Percentiles rank a stretch among this genome's conserved stretches.
phyloP scores from a whole-genome alignment of 2,797 vertebrate species.

The Chaetophractus vellerosus region DNA sequence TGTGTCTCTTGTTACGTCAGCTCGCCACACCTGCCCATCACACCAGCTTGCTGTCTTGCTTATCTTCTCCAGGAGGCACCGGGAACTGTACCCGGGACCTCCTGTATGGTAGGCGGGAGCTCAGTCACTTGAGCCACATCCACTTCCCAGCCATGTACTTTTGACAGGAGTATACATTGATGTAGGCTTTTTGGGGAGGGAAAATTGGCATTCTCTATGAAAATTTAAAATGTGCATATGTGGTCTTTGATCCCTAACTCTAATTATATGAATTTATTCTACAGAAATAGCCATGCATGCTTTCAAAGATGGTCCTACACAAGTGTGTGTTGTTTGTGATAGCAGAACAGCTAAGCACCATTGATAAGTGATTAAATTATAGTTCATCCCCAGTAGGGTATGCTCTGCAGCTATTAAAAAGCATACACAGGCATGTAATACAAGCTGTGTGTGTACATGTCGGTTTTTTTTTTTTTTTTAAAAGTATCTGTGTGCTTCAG shows the following conservation, averaged over 20 bases:
- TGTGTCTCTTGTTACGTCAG: too few relatives aligned
- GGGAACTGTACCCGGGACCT: too few relatives aligned
- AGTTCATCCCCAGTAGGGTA: neutral
- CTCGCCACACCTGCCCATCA: too few relatives aligned
- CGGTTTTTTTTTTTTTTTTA: neutral
- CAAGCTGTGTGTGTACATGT: too few relatives aligned
- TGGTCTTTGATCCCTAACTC: neutral
- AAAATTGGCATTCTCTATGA: neutral
- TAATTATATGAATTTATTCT: neutral
- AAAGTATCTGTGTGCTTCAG: neutral
- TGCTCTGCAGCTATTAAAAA: neutral
- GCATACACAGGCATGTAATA: fast-evolving
- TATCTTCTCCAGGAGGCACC: too few relatives aligned
- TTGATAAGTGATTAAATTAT: neutral
- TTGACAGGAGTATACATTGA: neutral
- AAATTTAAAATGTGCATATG: neutral
- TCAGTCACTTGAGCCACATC: too few relatives aligned
- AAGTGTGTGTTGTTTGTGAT: neutral
- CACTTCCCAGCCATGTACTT: neutral
- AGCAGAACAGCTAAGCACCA: neutral
- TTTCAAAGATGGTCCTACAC: neutral
- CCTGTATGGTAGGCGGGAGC: too few relatives aligned
- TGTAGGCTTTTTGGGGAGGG: neutral
- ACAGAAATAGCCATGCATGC: neutral
- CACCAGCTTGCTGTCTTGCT: too few relatives aligned